A percentile compares a stretch with the other conserved stretches of the same genome.
Evolutionary conservation across 2,113 vertebrate species (phyloP).

Genomic region (Trachemys scripta): DNA sequence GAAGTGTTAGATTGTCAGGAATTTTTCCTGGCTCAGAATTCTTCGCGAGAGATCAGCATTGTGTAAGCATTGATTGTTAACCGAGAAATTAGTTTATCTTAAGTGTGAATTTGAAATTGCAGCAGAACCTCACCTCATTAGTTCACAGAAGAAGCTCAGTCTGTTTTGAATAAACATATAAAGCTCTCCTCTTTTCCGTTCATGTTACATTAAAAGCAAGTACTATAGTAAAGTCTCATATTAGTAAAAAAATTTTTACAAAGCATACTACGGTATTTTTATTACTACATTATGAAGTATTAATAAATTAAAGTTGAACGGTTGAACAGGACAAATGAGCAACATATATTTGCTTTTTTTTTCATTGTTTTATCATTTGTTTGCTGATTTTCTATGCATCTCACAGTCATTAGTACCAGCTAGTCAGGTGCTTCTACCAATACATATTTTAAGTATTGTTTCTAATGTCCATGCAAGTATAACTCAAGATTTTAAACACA

Average conservation of each 20-base stretch:
- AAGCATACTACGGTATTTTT: neutral
- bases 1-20: slow-evolving; percentile 93
- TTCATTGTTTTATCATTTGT: neutral
- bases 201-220: neutral
- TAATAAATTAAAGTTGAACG: neutral
- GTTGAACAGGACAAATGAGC: neutral
- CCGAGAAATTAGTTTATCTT: neutral
- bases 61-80: slow-evolving; percentile 83
- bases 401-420: neutral
- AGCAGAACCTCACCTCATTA: neutral
- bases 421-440: neutral
- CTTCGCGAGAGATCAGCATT: slow-evolving; percentile 94
- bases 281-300: neutral
- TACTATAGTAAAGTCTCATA: neutral
- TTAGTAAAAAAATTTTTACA: neutral
- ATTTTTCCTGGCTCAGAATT: slow-evolving; percentile 91
- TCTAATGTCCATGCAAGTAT: neutral
- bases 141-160: neutral
- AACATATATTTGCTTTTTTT: neutral
- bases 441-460: neutral
- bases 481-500: neutral
- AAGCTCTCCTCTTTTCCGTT: neutral
- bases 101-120: slow-evolving; percentile 33
- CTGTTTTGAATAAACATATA: neutral
- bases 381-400: neutral